Evolutionary conservation across 2,113 vertebrate genomes (phyloP).

Genomic region (Emydura subglobosa): DNA sequence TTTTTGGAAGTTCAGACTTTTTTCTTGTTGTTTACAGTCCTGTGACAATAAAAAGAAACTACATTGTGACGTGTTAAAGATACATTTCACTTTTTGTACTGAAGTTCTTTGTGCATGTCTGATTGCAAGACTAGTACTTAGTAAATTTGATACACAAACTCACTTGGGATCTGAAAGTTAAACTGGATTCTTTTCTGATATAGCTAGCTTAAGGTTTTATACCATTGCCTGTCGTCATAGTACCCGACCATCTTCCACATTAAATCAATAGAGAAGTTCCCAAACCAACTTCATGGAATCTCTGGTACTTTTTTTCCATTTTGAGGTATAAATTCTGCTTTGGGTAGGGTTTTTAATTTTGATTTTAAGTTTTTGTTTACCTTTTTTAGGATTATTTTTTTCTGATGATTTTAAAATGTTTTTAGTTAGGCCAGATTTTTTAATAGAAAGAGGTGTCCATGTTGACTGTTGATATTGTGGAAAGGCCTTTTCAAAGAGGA

Average conservation of each 20-base stretch:
- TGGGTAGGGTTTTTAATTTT: neutral
- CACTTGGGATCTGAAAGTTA: neutral
- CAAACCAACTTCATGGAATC: neutral
- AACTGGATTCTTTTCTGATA: neutral
- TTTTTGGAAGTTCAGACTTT: neutral
- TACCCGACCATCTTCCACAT: neutral
- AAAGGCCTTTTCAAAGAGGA: neutral
- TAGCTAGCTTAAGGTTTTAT: neutral
- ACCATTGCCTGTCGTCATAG: neutral
- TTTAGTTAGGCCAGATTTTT: neutral
- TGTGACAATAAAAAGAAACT: neutral
- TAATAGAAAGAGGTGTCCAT: neutral
- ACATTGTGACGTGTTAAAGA: neutral
- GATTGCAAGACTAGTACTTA: too few relatives aligned
- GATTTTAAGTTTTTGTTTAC: neutral
- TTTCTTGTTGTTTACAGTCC: neutral
- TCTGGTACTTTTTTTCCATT: neutral
- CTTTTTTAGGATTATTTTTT: neutral
- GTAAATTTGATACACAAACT: too few relatives aligned
- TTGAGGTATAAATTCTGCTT: neutral
- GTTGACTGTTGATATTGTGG: neutral
- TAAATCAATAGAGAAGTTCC: neutral
- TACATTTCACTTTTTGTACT: neutral
- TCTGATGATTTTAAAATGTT: neutral
- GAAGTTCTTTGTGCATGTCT: neutral